Evolutionary conservation across 1,140 invertebrate genomes (phyloP), one percentile per base, ranked within the genome.

Genomic region (Polypedilum pembai): DNA sequence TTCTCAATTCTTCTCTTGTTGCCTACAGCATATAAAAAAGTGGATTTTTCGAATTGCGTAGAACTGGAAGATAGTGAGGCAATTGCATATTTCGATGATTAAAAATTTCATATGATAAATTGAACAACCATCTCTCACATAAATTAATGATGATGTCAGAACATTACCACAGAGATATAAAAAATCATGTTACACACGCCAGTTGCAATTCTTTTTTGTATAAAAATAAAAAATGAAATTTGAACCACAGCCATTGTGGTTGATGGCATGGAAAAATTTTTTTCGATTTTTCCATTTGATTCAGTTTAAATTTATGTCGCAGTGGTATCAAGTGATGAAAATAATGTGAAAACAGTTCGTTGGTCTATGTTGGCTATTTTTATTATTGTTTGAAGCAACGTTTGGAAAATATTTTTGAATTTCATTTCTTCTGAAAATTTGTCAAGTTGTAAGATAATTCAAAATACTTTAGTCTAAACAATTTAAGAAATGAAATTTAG

Each of bases 61-160:
- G 45, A 56, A 15, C 12, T 56, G 1, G 45, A 56, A n/a, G 45
- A 56, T 15, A 15, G 3, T 1, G 45, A 56, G 15, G 3, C 10
- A n/a, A 0, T 56, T 4, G 12, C 45, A 56, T n/a, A 56, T 56
- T n/a, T n/a, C 15, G 45, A 56, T 12, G 45, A 56, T 56, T 56
- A 56, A 56, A 56, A 56, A 1, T 15, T 56, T 56, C 3, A 4
- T 56, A n/a, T 56, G 45, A 56, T n/a, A 56, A n/a, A 56, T 12
- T 56, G 3, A 56, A 4, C 12, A 56, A 4, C 3, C 3, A 56
- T 56, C 8, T 56, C 8, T 56, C 45, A 33, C 45, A 56, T 56
- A 56, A 56, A 56, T 56, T 56, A 56, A 56, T 56, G 45, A 56
- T 56, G 45, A 56, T 15, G 45, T 56, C 45, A 56, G 45, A 56